A percentile compares a stretch with the other conserved stretches of the same genome.
These are phyloP conservation scores for Rotaria magnacalcarata DNA, from an alignment of 2,888 invertebrate genomes.

Conservation along the genomic window DNA sequence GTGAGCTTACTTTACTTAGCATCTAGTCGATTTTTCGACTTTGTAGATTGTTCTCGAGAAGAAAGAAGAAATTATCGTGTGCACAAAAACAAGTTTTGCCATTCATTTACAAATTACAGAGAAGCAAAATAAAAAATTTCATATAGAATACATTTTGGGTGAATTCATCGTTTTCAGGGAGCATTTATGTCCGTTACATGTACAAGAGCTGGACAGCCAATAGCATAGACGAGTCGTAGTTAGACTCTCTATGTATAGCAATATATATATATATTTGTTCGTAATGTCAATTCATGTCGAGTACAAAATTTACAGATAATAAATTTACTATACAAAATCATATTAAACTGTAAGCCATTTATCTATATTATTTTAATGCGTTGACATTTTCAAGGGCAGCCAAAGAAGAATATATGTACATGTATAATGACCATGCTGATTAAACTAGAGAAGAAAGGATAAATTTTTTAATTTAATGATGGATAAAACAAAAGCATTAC, in stretches of 20 bases:
- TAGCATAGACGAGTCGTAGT: neutral
- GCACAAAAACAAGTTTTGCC: neutral
- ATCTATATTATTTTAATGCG: neutral
- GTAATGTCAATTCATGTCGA: neutral
- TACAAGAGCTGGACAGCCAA: neutral
- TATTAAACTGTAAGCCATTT: neutral
- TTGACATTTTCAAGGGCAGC: neutral
- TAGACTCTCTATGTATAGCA: slow-evolving; percentile 2
- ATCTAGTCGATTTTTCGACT: neutral
- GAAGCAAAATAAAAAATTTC: neutral
- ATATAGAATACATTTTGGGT: neutral
- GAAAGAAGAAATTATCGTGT: slow-evolving; percentile 2
- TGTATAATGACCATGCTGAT: neutral
- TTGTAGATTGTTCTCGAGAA: neutral
- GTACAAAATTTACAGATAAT: neutral
- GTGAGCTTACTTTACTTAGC: neutral
- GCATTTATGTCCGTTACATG: neutral
- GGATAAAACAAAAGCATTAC: neutral
- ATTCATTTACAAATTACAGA: neutral
- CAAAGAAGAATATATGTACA: neutral
- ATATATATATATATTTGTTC: slow-evolving; percentile 8
- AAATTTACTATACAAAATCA: neutral
- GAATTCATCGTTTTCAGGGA: slow-evolving; percentile 3
- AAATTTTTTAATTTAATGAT: no score
- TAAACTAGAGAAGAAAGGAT: neutral